Base-by-base conservation (phyloP, 2,888 invertebrate species). In the Acronicta alni region DNA sequence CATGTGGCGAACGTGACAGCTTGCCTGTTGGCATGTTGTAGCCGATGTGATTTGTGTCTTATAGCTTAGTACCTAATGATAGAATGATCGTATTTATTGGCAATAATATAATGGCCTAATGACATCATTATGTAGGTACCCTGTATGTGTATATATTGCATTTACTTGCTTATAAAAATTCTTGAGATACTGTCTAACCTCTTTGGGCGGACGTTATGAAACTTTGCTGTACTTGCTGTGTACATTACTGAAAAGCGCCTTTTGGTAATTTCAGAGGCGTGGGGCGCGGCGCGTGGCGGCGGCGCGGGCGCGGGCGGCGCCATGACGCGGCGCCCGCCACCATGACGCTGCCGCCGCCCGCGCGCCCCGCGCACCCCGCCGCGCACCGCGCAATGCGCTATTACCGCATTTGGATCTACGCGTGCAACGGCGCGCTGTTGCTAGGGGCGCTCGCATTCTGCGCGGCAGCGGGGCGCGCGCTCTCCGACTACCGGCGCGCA, bases 321-420 rank as follows among this genome's bases (percentile, higher is more conserved):
- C 88, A 92, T 87, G 91, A 92, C 91, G 85, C 94, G 93, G 95
- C 95, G 91, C 94, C 92, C 91, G 91, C 90, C 89, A 91, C 95
- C 86, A 94, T 94, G 95, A 95, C 95, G 91, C 94, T 89, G 94
- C 94, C 92, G 95, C 93, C 95, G 95, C 90, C 93, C 92, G 90
- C 95, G 90, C 91, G 85, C 83, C 86, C 88, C 87, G 94, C 93
- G 85, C 93, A 93, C 89, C 91, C 92, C 84, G 90, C 92, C 89
- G 95, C 95, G 90, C 94, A 95, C 84, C 95, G 95, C 94, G 95
- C 95, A 89, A 95, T 95, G 92, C 95, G 97, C 95, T 97, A 97
- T 95, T 97, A 97, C 94, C 97, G 97, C 94, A 96, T 98, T 91
- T 98, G 98, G 98, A 98, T 98, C 90, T 98, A 98, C 95, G 97